phyloP scores from a whole-genome alignment of 2,888 invertebrate genomes.

The Rutpela maculata region DNA sequence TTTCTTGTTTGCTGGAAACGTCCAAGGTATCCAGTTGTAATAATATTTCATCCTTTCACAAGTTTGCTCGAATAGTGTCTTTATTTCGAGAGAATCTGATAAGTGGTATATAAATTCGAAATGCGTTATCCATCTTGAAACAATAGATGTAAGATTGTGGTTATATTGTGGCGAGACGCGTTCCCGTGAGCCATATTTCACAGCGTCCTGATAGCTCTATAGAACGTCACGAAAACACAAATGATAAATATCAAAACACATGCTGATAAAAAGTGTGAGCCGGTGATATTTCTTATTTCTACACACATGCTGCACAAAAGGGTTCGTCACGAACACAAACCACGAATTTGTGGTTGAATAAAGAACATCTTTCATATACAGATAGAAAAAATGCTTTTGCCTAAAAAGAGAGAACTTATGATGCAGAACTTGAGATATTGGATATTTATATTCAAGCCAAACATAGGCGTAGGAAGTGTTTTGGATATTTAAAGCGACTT shows the following conservation, averaged over 20 bases:
- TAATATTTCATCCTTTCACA: constrained; percentile 21
- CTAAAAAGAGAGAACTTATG: constrained; percentile 30
- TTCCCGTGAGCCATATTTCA: constrained; percentile 40
- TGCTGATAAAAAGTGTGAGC: constrained; percentile 55
- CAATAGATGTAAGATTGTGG: constrained; percentile 37
- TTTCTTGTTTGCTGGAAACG: neutral
- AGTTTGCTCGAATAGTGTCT: neutral
- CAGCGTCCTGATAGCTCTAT: constrained; percentile 46
- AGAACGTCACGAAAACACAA: constrained; percentile 48
- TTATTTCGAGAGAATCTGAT: constrained; percentile 15
- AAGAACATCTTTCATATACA: constrained; percentile 40
- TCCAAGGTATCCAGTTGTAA: neutral
- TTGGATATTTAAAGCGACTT: constrained; percentile 4
- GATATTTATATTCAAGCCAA: constrained; percentile 37
- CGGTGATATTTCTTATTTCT: constrained; percentile 53
- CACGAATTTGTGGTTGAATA: constrained; percentile 40
- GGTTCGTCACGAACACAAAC: constrained; percentile 42
- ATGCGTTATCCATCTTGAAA: constrained; percentile 32
- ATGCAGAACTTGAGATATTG: constrained; percentile 38
- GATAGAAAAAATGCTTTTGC: constrained; percentile 35
- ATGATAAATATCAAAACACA: constrained; percentile 60
- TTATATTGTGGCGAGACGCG: constrained; percentile 32
- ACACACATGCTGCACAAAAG: constrained; percentile 46
- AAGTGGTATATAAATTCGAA: constrained; percentile 34
- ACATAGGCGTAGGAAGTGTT: constrained; percentile 10